Base-by-base conservation (phyloP, 2,797 vertebrate species). In the Phylloscopus collybita region DNA sequence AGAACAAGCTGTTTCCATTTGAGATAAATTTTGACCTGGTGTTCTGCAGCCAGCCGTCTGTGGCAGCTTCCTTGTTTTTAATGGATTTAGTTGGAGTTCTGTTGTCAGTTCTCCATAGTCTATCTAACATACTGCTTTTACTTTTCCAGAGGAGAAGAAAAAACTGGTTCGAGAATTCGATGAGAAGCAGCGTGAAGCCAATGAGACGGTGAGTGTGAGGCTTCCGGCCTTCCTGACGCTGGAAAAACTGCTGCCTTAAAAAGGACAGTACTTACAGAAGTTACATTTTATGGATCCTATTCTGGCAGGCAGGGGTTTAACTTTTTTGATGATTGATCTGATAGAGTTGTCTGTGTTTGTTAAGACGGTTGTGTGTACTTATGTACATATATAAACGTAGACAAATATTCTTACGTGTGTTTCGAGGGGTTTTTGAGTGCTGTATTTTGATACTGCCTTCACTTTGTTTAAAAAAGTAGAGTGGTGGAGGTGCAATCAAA, bases 81-180 rank as follows among this genome's bases (percentile, higher is more conserved):
- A 18, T 79, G 59, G n/a, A 27, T 49, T 36, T 22, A 76, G 25
- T 27, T 83, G 72, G 26, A 62, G n/a, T 51, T 81, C n/a, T 50
- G n/a, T 83, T 85, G 51, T 54, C 5, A 22, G 75, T 80, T 93
- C 64, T 20, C 22, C n/a, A 0, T 32, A 11, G 44, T 66, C 69
- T 80, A 11, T 81, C 72, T 97, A 59, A 95, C 61, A 36, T 34
- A 10, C 44, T 34, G 38, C 36, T 87, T 92, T 82, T 95, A 57
- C n/a, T 97, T 96, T 97, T 95, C 20, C 96, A 99, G 99, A 99
- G 95, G 99, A 99, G 96, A 99, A 98, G 97, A 99, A 99, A 97
- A 98, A 98, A 90, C 74, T 99, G 87, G 94, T 99, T 87, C 98
- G 99, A 96, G 98, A 97, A 75, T 99, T 99, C 50, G 99, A 99